Conservation (phyloP, 1,140 invertebrate species). For the Saccostrea cuccullata region DNA sequence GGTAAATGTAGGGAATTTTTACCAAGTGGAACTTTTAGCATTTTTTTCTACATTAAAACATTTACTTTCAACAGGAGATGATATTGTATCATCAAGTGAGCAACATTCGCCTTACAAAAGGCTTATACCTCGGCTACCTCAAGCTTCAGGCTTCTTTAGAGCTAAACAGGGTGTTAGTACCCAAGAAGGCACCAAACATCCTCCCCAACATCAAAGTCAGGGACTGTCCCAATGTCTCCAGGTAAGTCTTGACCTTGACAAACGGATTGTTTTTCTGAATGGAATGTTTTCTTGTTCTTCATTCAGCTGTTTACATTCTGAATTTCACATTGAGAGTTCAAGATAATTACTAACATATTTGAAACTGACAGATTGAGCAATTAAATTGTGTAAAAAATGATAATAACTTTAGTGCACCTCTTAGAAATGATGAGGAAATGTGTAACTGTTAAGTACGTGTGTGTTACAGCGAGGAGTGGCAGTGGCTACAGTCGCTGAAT, state of each 20-base stretch:
- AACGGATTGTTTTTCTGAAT: conserved; percentile 91
- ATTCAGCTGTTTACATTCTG: background rate
- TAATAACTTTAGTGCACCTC: background rate
- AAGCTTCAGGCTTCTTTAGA: conserved; percentile 97
- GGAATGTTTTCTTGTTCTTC: conserved; percentile 61
- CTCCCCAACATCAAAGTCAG: conserved; percentile 94
- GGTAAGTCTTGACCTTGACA: conserved; percentile 81
- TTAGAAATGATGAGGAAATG: background rate
- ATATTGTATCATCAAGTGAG: conserved; percentile 94
- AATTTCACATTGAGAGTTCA: background rate
- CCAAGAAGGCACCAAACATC: conserved; percentile 93
- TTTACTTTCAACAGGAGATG: conserved; percentile 84
- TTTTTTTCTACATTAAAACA: background rate
- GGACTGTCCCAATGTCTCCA: conserved; percentile 96
- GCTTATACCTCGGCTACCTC: conserved; percentile 95
- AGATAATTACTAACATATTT: background rate
- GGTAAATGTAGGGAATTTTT: no score
- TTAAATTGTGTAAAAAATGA: background rate
- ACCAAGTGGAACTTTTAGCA: no score
- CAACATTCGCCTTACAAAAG: conserved; percentile 87
- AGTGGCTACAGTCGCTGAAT: conserved; percentile 80
- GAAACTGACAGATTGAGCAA: background rate
- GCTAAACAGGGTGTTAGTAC: conserved; percentile 94
- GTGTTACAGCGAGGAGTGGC: conserved; percentile 89
- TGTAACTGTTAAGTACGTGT: background rate